phyloP scores from a whole-genome alignment of 2,113 vertebrate species.

The Cranoglanis bouderius region DNA sequence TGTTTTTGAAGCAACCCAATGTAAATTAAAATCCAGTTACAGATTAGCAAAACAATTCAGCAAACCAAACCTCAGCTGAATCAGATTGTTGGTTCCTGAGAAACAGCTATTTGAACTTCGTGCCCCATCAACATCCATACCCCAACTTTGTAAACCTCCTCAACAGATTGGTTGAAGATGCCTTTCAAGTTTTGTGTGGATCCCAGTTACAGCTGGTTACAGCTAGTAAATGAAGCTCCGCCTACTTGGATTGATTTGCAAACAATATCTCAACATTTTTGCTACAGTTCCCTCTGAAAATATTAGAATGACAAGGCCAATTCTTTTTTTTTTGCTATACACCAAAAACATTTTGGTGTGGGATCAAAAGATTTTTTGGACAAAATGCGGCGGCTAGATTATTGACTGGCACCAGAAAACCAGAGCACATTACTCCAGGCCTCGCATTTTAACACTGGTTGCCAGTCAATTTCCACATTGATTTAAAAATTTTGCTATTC shows the following conservation, averaged over 20 bases:
- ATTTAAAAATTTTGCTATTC: too few species aligned
- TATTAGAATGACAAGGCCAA: neutral
- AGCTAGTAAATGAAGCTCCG: neutral
- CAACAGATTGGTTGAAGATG: neutral
- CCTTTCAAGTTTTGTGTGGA: neutral
- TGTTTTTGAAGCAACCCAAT: neutral
- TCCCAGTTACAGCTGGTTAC: neutral
- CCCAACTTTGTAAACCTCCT: neutral
- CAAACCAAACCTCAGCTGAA: neutral
- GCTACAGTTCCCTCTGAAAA: neutral
- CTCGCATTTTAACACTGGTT: too few species aligned
- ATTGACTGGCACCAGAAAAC: too few species aligned
- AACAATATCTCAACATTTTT: neutral
- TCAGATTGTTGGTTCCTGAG: neutral
- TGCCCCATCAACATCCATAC: neutral
- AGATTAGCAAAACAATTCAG: neutral
- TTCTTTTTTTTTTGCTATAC: neutral
- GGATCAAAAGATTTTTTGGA: neutral
- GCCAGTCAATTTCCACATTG: too few species aligned
- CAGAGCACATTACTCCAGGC: too few species aligned
- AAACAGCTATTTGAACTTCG: neutral
- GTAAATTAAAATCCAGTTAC: neutral
- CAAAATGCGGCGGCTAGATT: too few species aligned
- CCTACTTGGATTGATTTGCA: neutral
- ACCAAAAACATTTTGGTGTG: neutral